Base-by-base conservation (phyloP, 2,888 invertebrate species). In the Plagiodera versicolora region DNA sequence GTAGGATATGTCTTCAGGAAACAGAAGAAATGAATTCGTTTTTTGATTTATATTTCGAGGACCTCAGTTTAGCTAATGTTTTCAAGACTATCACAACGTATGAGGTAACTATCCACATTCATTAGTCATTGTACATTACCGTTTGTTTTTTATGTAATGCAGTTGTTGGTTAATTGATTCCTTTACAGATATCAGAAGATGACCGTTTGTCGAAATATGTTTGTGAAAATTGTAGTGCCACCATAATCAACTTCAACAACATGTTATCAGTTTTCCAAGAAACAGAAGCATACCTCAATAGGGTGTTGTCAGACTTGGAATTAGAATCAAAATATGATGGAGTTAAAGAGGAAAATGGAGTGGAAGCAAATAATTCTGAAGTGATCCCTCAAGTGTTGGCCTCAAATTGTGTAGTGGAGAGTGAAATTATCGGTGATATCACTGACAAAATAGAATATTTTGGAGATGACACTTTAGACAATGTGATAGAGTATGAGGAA, bases 231-330 rank as follows among this genome's bases (percentile, higher is more conserved):
- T 62, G 62, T 20, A 62, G 58, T 44, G 47, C 58, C 51, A 45
- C 51, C 16, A 58, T 62, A 44, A 58, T 62, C 18, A 58, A 52
- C 56, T 62, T 62, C 45, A 58, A 62, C 35, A 62, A 62, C 24
- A 55, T 62, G 54, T 51, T 62, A 58, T 58, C 62, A 39, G 48
- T 56, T 51, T 62, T 62, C 19, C 58, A 62, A 62, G 56, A 62
- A 20, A 62, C 58, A 16, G 62, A 62, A 45, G 19, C 28, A 18
- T 58, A 56, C 46, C 32, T 61, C 17, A 58, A 58, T 51, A 62
- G 52, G 16, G 54, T 48, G 3, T 32, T 56, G 3, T 58, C 46
- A 46, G 53, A 54, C 6, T 32, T 44, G 10, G 46, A 54, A 10
- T 18, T 55, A 10, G 20, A 20, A n/a, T 9, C 44, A 39, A 39